Conservation (phyloP, 2,113 vertebrate genomes). For the Sitta europaea region DNA sequence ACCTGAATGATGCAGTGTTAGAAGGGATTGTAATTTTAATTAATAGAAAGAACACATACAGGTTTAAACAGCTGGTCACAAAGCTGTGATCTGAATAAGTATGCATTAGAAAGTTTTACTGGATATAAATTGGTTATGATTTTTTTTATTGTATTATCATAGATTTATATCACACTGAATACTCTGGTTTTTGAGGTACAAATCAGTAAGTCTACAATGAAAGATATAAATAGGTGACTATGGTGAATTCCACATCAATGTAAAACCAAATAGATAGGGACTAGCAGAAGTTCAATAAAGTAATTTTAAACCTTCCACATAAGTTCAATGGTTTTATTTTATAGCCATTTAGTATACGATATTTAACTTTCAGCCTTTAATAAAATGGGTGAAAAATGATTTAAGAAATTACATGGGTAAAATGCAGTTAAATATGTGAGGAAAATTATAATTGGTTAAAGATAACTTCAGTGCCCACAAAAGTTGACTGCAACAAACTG, state of each 20-base stretch:
- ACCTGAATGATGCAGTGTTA: not conserved
- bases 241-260: not conserved
- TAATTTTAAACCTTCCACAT: not conserved
- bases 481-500: not conserved
- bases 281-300: not conserved
- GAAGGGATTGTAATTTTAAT: not conserved
- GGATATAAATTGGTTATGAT: not conserved
- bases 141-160: not conserved
- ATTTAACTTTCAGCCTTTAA: not conserved
- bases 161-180: not conserved
- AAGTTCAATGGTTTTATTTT: not conserved
- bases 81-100: not conserved
- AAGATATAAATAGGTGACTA: not conserved
- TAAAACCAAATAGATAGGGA: not conserved
- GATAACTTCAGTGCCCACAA: too few relatives aligned
- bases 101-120: not conserved
- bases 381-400: not conserved
- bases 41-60: not conserved
- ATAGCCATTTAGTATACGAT: not conserved
- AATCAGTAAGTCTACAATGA: not conserved
- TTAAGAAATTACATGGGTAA: not conserved
- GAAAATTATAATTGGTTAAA: not conserved
- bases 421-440: not conserved
- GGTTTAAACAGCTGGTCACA: not conserved
- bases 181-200: not conserved